Conservation (phyloP, 2,113 vertebrate genomes). For the Corythornis vintsioides region DNA sequence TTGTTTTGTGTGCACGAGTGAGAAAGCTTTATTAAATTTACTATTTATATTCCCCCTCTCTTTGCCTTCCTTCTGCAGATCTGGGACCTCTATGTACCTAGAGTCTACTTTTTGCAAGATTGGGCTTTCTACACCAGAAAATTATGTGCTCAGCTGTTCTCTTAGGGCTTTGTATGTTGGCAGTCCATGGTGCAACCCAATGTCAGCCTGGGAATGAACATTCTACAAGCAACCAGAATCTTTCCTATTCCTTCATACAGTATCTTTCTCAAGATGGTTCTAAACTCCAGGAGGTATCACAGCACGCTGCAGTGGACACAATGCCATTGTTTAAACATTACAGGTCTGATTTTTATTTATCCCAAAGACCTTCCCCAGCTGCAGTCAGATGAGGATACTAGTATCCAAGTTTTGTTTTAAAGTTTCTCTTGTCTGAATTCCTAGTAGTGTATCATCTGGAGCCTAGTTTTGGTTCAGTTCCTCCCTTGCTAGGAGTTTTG, state of each 20-base stretch:
- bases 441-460: slow-evolving; percentile 31
- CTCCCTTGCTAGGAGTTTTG: slow-evolving; percentile 18
- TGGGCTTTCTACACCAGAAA: background rate
- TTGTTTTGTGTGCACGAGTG: background rate
- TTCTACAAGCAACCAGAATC: background rate
- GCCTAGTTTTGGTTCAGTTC: slow-evolving; percentile 40
- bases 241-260: background rate
- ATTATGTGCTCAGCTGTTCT: background rate
- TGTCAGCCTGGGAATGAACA: background rate
- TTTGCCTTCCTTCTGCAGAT: background rate
- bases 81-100: background rate
- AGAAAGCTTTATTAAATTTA: background rate
- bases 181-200: background rate
- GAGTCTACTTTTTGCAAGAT: background rate
- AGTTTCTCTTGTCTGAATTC: slow-evolving; percentile 58
- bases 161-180: background rate
- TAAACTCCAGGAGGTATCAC: background rate
- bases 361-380: background rate
- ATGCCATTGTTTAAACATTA: background rate
- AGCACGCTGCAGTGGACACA: background rate
- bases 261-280: background rate
- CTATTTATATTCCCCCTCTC: background rate
- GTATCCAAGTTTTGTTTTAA: slow-evolving; percentile 16
- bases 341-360: background rate
- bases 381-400: background rate